Conservation (phyloP, 2,113 vertebrate species). For the Capra hircus region DNA sequence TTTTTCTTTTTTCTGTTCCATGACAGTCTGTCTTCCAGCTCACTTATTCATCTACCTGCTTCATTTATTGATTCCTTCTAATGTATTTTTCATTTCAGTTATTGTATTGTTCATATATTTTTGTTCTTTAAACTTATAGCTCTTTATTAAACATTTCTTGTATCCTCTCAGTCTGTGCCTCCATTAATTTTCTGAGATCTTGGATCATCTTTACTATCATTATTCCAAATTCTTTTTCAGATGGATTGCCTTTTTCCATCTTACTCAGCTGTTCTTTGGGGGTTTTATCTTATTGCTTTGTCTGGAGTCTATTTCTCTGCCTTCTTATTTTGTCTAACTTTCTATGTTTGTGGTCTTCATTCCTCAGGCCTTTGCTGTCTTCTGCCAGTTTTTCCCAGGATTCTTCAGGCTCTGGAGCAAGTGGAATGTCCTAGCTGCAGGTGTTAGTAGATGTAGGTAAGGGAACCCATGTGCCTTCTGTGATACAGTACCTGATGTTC, state of each 20-base stretch:
- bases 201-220: not conserved
- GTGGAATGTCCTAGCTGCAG: not conserved
- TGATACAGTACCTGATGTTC: not conserved
- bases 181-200: not conserved
- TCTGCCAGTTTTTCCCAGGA: not conserved
- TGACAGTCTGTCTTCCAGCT: not conserved
- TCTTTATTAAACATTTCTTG: not conserved
- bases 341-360: not conserved
- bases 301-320: not conserved
- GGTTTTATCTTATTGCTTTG: not conserved
- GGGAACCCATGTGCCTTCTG: not conserved
- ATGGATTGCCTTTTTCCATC: not conserved
- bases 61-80: not conserved
- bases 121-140: not conserved
- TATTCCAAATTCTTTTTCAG: not conserved
- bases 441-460: not conserved
- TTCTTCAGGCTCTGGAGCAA: not conserved
- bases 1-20: not conserved
- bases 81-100: not conserved
- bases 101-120: not conserved
- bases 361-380: not conserved
- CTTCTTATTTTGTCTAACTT: not conserved
- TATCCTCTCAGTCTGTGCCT: not conserved
- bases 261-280: not conserved
- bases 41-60: not conserved